Percentiles rank a stretch among this genome's conserved stretches.
Conservation (phyloP, 2,888 invertebrate genomes). For the Oscheius sp. region DNA sequence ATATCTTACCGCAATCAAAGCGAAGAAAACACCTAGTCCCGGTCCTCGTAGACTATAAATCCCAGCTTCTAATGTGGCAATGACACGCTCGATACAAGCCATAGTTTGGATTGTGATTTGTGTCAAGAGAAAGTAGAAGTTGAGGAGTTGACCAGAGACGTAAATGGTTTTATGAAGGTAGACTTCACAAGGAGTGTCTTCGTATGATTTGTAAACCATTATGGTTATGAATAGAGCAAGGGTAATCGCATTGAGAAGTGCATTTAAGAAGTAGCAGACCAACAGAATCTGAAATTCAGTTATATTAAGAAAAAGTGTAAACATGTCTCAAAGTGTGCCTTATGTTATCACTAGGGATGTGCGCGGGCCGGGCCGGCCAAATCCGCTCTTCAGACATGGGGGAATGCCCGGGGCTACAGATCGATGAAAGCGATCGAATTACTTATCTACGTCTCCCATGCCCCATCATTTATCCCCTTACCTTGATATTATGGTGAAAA, state of each 20-base stretch:
- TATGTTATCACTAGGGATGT: no score
- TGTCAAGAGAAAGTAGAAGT: conserved; percentile 11
- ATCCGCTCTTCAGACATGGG: no score
- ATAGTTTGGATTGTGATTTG: conserved; percentile 12
- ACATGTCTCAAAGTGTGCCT: no score
- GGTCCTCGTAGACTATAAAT: background rate
- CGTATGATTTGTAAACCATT: no score
- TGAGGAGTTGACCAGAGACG: background rate
- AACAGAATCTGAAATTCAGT: background rate
- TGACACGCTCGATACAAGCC: conserved; percentile 8
- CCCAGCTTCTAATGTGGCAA: background rate
- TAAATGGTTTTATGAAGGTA: conserved; percentile 12
- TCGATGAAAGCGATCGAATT: no score
- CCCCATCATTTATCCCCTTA: no score
- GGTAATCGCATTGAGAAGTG: conserved; percentile 2
- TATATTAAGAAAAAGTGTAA: no score
- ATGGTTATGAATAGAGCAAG: background rate
- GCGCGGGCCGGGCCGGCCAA: no score
- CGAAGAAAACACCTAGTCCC: background rate
- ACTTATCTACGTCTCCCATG: no score
- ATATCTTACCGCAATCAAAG: background rate
- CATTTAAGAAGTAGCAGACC: conserved; percentile 14
- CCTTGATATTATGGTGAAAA: conserved; percentile 23
- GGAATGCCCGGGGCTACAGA: no score
- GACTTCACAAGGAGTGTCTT: background rate